phyloP scores from a whole-genome alignment of 1,140 invertebrate genomes.

The Ips nitidus region DNA sequence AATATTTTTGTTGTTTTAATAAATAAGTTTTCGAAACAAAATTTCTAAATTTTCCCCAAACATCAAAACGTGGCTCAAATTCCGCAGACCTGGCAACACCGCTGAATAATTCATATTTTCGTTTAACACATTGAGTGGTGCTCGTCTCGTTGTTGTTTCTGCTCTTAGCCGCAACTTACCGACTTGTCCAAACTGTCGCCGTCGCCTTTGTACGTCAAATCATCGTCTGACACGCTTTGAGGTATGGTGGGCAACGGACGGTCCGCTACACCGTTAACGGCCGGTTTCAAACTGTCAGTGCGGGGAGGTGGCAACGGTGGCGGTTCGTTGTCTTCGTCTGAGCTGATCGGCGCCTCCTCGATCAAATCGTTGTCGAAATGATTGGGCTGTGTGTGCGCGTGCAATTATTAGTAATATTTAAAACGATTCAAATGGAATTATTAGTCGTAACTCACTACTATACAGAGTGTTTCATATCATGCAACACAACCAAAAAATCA shows the following conservation, averaged over 20 bases:
- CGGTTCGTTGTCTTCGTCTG: slow-evolving; percentile 46
- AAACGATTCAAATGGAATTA: no score
- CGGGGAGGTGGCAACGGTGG: slow-evolving; percentile 63
- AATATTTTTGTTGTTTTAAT: no score
- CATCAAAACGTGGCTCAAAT: no score
- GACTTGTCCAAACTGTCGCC: slow-evolving; percentile 35
- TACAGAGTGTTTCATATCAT: no score
- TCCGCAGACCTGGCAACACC: no score
- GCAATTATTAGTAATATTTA: no score
- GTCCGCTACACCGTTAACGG: slow-evolving; percentile 46
- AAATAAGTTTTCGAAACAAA: background rate
- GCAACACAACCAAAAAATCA: no score
- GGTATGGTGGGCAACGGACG: slow-evolving; percentile 53
- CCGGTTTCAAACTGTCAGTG: slow-evolving; percentile 55
- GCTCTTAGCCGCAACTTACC: background rate
- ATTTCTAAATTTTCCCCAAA: background rate
- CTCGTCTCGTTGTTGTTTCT: background rate
- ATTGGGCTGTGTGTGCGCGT: slow-evolving; percentile 8
- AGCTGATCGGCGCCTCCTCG: slow-evolving; percentile 22
- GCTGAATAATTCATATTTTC: no score
- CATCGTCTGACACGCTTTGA: slow-evolving; percentile 48
- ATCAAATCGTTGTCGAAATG: slow-evolving; percentile 15
- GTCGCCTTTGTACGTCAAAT: slow-evolving; percentile 48
- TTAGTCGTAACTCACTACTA: no score
- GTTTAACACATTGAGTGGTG: background rate